Conservation (phyloP, 1,140 invertebrate species). For the Euura lappo region DNA sequence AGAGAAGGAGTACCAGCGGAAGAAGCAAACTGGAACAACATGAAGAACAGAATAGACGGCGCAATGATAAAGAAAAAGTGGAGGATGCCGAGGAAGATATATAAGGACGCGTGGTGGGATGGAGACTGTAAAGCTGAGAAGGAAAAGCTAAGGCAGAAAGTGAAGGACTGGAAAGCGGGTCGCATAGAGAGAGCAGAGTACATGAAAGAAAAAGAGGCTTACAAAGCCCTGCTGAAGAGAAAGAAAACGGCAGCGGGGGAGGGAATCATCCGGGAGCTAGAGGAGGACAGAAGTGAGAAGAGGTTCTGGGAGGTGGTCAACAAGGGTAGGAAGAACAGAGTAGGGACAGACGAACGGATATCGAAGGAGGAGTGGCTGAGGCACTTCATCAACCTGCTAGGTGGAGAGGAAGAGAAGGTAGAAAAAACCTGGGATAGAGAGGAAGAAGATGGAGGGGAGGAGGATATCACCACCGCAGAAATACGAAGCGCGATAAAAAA, state of each 20-base stretch:
- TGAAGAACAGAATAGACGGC: background rate
- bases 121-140: background rate
- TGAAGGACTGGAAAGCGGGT: too few relatives aligned
- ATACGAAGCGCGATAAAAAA: slow-evolving; percentile 9
- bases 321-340: background rate
- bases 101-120: background rate
- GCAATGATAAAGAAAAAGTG: background rate
- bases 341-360: background rate
- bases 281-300: background rate
- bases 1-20: too few relatives aligned
- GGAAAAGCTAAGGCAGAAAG: too few relatives aligned
- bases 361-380: background rate
- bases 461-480: slow-evolving; percentile 8
- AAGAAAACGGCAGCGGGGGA: background rate
- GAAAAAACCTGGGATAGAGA: background rate
- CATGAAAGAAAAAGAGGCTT: background rate
- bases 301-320: background rate
- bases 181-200: background rate
- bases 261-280: background rate
- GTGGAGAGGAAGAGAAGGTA: too few relatives aligned
- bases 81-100: background rate
- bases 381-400: too few relatives aligned
- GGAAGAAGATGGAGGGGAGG: background rate
- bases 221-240: too few relatives aligned
- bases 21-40: background rate